Conservation (phyloP, 1,140 invertebrate genomes). For the Condylostylus longicornis region DNA sequence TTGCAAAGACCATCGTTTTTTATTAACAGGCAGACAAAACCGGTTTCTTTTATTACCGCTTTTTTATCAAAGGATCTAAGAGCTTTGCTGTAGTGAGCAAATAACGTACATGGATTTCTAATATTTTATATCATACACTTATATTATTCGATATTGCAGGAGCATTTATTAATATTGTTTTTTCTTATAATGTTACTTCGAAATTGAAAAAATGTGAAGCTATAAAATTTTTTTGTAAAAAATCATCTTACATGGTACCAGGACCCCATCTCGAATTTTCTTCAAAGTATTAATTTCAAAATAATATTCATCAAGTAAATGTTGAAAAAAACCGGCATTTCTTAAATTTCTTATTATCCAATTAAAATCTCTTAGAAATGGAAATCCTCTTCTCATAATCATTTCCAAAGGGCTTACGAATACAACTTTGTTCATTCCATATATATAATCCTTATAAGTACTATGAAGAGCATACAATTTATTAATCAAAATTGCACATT, state of each 20-base stretch:
- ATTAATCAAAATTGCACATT: slow-evolving; percentile 21
- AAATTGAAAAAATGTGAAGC: slow-evolving; percentile 26
- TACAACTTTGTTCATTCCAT: slow-evolving; percentile 26
- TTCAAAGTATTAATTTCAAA: slow-evolving; percentile 7
- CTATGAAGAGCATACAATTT: slow-evolving; percentile 25
- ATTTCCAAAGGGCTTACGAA: slow-evolving; percentile 37
- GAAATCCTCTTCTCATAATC: slow-evolving; percentile 35
- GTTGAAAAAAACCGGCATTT: slow-evolving; percentile 33
- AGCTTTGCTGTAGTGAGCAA: no score
- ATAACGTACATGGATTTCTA: no score
- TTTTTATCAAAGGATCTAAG: no score
- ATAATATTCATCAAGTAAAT: slow-evolving; percentile 14
- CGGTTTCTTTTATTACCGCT: no score
- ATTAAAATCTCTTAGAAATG: slow-evolving; percentile 34
- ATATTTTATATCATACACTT: no score
- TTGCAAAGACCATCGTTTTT: no score
- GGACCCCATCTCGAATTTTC: slow-evolving; percentile 6
- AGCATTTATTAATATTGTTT: slow-evolving; percentile 8
- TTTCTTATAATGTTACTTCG: slow-evolving; percentile 23
- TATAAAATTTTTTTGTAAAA: slow-evolving; percentile 22
- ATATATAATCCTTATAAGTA: slow-evolving; percentile 26
- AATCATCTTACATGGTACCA: slow-evolving; percentile 13
- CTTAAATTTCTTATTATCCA: slow-evolving; percentile 29
- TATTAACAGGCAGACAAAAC: no score
- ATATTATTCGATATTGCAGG: no score